Base-by-base conservation (phyloP, 2,113 vertebrate genomes). In the Drymodes brunneopygia region DNA sequence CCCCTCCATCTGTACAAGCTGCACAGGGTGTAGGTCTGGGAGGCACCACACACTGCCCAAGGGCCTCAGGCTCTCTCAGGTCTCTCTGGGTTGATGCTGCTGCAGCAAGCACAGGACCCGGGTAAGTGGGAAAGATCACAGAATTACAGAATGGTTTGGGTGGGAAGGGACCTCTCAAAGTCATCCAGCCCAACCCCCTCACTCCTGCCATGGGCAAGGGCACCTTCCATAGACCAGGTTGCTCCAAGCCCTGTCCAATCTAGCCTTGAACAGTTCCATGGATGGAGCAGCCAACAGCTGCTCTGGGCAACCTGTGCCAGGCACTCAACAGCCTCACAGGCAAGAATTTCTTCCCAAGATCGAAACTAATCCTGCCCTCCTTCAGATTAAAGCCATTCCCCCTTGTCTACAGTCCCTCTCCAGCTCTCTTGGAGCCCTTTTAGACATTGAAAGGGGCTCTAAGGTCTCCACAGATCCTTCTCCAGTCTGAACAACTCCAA, bases 1-100 rank as follows among this genome's bases (percentile, higher is more conserved):
- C 36, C 3, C 0, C 23, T 35, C 6, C 11, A 7, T 1, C 33
- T 7, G 12, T 9, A 0, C 0, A 12, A 12, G 3, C 0, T 27
- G 35, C 9, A 7, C 21, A 14, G 33, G 67, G 9, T 10, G 9
- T 0, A 2, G 15, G 10, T 1, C 47, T 11, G n/a, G 20, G 8
- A 18, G 48, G 38, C 2, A 3, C 10, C 10, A 47, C 6, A 6
- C 0, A 0, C 23, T 19, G 29, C 28, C 31, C 6, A 2, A 1
- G 5, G 65, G 40, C 45, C 4, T 4, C 21, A 18, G 2, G 10
- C n/a, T 42, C 10, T 0, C 11, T 15, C 53, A 11, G 23, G 25
- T 16, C 15, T 0, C 11, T 15, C 60, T 3, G 31, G 47, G 51
- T 1, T 36, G 11, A 8, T 14, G 25, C 5, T 13, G 40, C n/a